These are phyloP conservation scores for Chelonoidis abingdonii DNA, from an alignment of 2,113 vertebrate species.

Conservation along the genomic window DNA sequence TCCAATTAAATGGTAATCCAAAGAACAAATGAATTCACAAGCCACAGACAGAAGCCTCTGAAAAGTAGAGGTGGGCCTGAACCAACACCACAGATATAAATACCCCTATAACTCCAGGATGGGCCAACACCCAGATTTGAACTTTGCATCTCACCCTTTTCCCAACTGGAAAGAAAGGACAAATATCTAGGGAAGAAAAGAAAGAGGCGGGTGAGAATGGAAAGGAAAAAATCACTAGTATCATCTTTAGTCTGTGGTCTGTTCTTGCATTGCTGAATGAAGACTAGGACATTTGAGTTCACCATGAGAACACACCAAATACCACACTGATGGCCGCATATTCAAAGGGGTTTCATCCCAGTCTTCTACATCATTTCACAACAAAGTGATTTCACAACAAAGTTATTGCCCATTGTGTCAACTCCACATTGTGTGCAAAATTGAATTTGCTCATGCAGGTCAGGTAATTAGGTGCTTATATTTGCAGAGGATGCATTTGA, in stretches of 20 bases:
- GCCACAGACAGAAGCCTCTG: not conserved
- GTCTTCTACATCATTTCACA: not conserved
- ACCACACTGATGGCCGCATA: not conserved
- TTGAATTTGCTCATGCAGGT: not conserved
- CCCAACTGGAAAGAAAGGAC: not conserved
- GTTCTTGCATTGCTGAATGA: not conserved
- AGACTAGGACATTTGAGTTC: not conserved
- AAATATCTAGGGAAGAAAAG: not conserved
- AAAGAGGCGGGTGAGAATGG: not conserved
- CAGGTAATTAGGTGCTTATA: not conserved
- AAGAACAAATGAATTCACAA: not conserved
- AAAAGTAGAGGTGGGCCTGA: not conserved
- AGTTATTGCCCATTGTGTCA: not conserved
- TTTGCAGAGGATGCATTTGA: not conserved
- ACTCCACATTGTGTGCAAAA: not conserved
- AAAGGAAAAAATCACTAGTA: not conserved
- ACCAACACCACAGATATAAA: not conserved
- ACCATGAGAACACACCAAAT: not conserved
- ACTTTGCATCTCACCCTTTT: not conserved
- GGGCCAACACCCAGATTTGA: not conserved
- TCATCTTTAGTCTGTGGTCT: not conserved
- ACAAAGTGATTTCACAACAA: not conserved
- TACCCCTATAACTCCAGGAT: not conserved
- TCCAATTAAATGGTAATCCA: not conserved
- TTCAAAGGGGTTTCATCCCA: not conserved